Conservation (phyloP, 2,888 invertebrate species). For the Mycalesis mineus region DNA sequence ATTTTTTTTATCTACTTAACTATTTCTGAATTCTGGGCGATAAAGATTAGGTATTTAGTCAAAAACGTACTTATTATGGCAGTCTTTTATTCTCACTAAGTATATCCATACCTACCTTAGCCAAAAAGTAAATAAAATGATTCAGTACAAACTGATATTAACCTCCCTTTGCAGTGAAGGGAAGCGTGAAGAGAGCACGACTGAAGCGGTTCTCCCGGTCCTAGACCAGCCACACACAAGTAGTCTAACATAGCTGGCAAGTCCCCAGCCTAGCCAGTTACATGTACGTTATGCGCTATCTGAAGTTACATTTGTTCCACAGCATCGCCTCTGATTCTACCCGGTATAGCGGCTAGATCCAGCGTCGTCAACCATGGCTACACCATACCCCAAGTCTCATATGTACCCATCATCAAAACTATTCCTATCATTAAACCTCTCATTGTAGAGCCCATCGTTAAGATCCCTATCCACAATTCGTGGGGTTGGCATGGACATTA, state of each 20-base stretch:
- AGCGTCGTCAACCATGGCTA: constrained; percentile 54
- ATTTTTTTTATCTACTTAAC: too few species aligned
- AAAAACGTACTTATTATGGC: too few species aligned
- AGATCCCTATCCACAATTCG: constrained; percentile 14
- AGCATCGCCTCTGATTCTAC: constrained; percentile 33
- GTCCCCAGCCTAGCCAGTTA: constrained; percentile 9
- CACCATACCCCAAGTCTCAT: constrained; percentile 42
- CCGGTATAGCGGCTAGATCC: constrained; percentile 44
- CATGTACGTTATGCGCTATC: constrained; percentile 17
- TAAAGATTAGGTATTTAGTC: too few species aligned
- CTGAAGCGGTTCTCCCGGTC: constrained; percentile 31
- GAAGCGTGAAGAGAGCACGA: constrained; percentile 35
- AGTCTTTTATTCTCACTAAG: too few species aligned
- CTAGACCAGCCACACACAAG: constrained; percentile 4
- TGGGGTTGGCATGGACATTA: background rate
- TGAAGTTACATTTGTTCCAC: constrained; percentile 33
- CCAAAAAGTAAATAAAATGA: background rate
- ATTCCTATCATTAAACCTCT: constrained; percentile 35
- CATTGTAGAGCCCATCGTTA: constrained; percentile 25
- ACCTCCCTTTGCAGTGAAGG: constrained; percentile 38
- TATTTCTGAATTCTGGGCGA: too few species aligned
- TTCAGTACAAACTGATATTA: constrained; percentile 28
- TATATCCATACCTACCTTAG: background rate
- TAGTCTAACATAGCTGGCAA: constrained; percentile 10
- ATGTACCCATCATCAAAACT: constrained; percentile 40